Conservation (phyloP, 2,797 vertebrate genomes). For the Lagodon rhomboides region DNA sequence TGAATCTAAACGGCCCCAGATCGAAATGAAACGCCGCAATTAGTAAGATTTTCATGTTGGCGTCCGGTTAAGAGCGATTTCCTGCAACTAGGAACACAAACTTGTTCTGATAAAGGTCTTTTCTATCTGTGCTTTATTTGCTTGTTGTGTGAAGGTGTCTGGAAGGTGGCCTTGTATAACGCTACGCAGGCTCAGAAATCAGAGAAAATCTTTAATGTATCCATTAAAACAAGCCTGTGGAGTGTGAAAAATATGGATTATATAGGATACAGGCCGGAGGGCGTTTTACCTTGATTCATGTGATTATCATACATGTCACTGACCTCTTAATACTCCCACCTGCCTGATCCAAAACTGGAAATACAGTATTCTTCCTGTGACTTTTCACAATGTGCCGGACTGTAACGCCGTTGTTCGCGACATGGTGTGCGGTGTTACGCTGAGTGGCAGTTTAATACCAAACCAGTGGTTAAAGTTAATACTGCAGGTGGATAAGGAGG, state of each 20-base stretch:
- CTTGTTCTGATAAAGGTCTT: background rate
- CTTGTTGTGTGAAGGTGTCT: background rate
- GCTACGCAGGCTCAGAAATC: background rate
- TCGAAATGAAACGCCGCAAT: constrained; percentile 31
- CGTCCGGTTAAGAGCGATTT: constrained; percentile 1
- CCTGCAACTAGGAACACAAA: background rate
- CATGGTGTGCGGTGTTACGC: constrained; percentile 6
- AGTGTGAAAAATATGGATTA: background rate
- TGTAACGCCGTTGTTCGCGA: constrained; percentile 19
- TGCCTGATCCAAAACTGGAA: background rate
- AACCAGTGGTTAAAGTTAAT: constrained; percentile 12
- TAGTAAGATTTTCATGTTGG: constrained; percentile 28
- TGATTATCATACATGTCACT: background rate
- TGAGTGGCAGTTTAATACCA: background rate
- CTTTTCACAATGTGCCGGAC: constrained; percentile 20
- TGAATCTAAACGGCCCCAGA: constrained; percentile 56
- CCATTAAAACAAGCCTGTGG: background rate
- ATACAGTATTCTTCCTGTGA: background rate
- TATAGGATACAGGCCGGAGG: background rate
- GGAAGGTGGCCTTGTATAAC: background rate
- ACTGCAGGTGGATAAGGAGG: background rate
- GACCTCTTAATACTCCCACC: background rate
- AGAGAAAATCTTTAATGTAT: background rate
- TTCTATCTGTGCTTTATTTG: background rate
- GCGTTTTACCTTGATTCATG: background rate